Base-by-base conservation (phyloP, 1,140 invertebrate genomes). In the Drosophila kohkoa region DNA sequence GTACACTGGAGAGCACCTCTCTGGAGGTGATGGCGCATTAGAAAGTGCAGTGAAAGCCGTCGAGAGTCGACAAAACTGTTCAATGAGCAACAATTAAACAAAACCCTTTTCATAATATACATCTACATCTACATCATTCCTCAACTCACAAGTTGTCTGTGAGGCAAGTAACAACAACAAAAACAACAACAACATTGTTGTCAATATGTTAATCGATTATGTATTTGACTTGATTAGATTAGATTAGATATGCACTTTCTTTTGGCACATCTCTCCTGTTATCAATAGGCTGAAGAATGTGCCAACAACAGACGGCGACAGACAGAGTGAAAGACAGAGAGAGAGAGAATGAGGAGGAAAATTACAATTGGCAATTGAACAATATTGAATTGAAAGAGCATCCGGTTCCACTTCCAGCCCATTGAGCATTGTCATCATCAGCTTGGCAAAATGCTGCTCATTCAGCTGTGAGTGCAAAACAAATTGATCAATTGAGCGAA, bases 41-140 rank as follows among this genome's bases (percentile, higher is more conserved):
- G 83, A 87, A 87, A 87, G 83, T 88, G 77, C 83, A 88, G 83
- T 87, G 83, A 87, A 88, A 88, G 83, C 83, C 59, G 77, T 32
- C 35, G 35, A 38, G 7, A 38, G 35, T 38, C 49, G 32, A 69
- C 65, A 48, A 51, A 81, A 79, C 62, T 77, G 64, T 77, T 86
- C 75, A 72, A 81, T 75, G 75, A 76, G 80, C 52, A 85, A 86
- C 78, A 86, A 86, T 87, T 86, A 70, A 79, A 81, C 71, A 86
- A 87, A 86, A 86, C 82, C 82, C 78, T 86, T 85, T 86, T 78
- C 78, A 85, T 77, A 41, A 85, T 77, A 41, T 64, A 38, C 55
- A 65, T 55, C 16, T 15, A 46, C 46, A 68, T 49, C 38, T 41
- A 64, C 45, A 16, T 15, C 46, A 32, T 10, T 32, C 10, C 35